phyloP scores from a whole-genome alignment of 2,113 vertebrate genomes.

The Heloderma charlesbogerti region DNA sequence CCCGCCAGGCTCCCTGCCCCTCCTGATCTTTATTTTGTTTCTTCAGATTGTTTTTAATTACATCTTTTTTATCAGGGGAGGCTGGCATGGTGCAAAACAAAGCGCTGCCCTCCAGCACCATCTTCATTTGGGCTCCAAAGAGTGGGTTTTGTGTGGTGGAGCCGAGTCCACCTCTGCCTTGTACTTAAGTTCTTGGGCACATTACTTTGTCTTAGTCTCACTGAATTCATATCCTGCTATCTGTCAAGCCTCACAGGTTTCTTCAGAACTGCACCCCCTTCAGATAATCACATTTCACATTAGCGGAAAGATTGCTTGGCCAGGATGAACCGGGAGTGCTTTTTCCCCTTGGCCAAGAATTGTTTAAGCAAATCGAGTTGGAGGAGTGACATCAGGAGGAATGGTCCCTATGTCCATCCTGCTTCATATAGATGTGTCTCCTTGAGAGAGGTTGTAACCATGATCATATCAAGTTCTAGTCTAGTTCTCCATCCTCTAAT shows the following conservation, averaged over 20 bases:
- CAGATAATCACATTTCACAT: constrained; percentile 59
- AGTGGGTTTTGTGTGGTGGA: too few relatives aligned
- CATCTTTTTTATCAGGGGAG: too few relatives aligned
- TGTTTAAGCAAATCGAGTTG: constrained; percentile 26
- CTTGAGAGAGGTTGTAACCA: background rate
- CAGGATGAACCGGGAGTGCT: constrained; percentile 58
- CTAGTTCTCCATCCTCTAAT: background rate
- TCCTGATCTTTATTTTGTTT: too few relatives aligned
- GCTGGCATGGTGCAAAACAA: too few relatives aligned
- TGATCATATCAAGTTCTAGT: background rate
- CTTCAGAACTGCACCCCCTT: constrained; percentile 61
- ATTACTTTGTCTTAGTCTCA: constrained; percentile 17
- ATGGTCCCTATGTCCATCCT: background rate
- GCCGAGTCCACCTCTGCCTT: too few relatives aligned
- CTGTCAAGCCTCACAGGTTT: constrained; percentile 61
- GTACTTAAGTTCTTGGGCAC: too few relatives aligned
- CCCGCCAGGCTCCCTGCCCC: too few relatives aligned
- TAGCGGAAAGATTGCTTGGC: constrained; percentile 50
- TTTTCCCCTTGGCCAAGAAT: constrained; percentile 58
- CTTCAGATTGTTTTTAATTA: too few relatives aligned
- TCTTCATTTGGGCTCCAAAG: too few relatives aligned
- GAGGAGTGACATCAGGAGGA: constrained; percentile 20
- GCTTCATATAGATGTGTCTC: background rate
- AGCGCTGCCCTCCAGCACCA: too few relatives aligned
- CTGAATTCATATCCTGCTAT: constrained; percentile 49